Conservation (phyloP, 2,888 invertebrate species). For the Epirrhoe tristata region DNA sequence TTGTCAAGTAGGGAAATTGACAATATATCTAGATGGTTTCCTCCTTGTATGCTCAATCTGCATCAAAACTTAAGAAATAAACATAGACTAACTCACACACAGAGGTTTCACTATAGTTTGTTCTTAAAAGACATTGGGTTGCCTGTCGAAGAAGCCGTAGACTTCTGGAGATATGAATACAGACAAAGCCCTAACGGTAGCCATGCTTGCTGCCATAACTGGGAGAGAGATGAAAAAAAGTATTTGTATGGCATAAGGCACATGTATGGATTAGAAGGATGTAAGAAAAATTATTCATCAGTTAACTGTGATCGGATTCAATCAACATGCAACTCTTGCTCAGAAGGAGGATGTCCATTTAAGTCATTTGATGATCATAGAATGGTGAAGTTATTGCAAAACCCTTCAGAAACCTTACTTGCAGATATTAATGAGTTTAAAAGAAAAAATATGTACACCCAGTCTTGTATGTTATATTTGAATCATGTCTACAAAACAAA, state of each 20-base stretch:
- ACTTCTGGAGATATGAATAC: constrained; percentile 88
- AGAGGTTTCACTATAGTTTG: constrained; percentile 87
- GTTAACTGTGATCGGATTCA: constrained; percentile 86
- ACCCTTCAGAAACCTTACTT: constrained; percentile 50
- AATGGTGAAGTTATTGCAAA: constrained; percentile 66
- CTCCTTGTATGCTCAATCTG: constrained; percentile 88
- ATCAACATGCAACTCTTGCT: constrained; percentile 74
- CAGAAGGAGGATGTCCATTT: constrained; percentile 88
- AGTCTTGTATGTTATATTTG: constrained; percentile 64
- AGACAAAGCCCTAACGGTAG: constrained; percentile 73
- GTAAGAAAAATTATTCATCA: constrained; percentile 86
- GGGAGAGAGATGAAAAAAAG: constrained; percentile 87
- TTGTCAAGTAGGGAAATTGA: constrained; percentile 74
- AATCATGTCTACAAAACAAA: constrained; percentile 45
- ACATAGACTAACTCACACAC: constrained; percentile 88
- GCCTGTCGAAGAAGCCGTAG: constrained; percentile 86
- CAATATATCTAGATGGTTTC: constrained; percentile 74
- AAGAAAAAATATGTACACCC: constrained; percentile 58
- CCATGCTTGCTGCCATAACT: constrained; percentile 86
- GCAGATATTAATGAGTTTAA: constrained; percentile 65
- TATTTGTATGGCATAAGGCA: constrained; percentile 89
- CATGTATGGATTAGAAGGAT: constrained; percentile 90
- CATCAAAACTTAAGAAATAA: constrained; percentile 80
- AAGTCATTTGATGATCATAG: constrained; percentile 81
- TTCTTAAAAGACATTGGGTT: constrained; percentile 90